Base-by-base conservation (phyloP, 2,113 vertebrate species). In the Trematomus loennbergii region DNA sequence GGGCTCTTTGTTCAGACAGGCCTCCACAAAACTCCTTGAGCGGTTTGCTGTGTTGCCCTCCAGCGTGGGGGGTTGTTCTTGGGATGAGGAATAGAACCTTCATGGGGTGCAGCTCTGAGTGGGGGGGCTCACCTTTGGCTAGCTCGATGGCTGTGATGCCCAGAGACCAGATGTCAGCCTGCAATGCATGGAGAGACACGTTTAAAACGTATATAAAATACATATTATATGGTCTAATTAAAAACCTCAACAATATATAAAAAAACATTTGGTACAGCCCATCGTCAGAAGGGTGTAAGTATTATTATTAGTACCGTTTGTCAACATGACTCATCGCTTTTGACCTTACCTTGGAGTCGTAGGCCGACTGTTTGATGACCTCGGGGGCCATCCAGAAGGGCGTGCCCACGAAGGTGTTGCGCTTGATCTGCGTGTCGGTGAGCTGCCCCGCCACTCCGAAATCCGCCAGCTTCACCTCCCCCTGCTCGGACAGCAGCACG, bases 131-230 rank as follows among this genome's bases (percentile, higher is more conserved):
- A 29, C 98, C 98, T 91, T 97, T 98, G 0, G 98, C 96, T 69
- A 99, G 95, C 85, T 99, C 98, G 46, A 99, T 99, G 5, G 98
- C 97, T 0, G 98, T 99, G 87, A 99, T 99, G 54, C 98, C 98
- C 85, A 99, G 85, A 3, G 98, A 99, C 98, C 98, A 99, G 92
- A 99, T 98, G 87, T 99, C 98, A 36, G 98, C 98, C 98, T 99
- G 91, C 12, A 91, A 93, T 0, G 15, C 22, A 70, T 8, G 55
- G n/a, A 3, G 45, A 75, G 13, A 82, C 43, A 48, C 12, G 4
- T 48, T 48, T 40, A 8, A 40, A 40, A 40, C 36, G 25, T 25
- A 25, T 25, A 25, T 2, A 25, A 25, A 36, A 36, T 7, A 36
- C 5, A 40, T 40, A 40, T 40, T 7, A 40, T 40, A 6, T 40